Conservation (phyloP, 2,113 vertebrate genomes). For the Thermophis baileyi region DNA sequence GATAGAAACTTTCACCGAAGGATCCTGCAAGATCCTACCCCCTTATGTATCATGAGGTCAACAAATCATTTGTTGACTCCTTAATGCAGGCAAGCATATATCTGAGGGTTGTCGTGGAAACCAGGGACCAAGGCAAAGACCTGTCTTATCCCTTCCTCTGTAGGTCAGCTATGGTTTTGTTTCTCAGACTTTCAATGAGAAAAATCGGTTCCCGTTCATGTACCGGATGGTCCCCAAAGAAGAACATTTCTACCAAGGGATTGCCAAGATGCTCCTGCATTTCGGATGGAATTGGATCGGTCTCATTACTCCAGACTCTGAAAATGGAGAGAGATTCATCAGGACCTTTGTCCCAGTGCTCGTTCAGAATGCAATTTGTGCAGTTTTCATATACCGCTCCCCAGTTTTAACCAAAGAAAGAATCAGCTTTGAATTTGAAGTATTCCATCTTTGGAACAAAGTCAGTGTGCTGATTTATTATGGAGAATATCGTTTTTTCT, state of each 20-base stretch:
- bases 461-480: neutral
- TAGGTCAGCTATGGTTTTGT: slow-evolving; percentile 17
- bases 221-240: slow-evolving; percentile 9
- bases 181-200: neutral
- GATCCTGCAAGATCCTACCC: neutral
- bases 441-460: neutral
- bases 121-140: no score
- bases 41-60: neutral
- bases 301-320: neutral
- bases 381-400: neutral
- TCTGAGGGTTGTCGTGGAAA: no score
- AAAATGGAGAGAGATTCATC: neutral
- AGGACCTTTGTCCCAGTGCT: neutral
- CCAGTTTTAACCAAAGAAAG: neutral
- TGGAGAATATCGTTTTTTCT: neutral
- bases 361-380: neutral
- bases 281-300: slow-evolving; percentile 28
- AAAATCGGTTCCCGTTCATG: slow-evolving; percentile 17
- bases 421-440: neutral
- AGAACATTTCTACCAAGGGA: neutral
- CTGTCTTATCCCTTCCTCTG: neutral
- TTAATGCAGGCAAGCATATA: neutral
- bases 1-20: neutral
- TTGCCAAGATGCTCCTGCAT: slow-evolving; percentile 7
- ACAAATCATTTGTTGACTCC: neutral